Conservation (phyloP, 2,888 invertebrate species). For the Anoncus sp. region DNA sequence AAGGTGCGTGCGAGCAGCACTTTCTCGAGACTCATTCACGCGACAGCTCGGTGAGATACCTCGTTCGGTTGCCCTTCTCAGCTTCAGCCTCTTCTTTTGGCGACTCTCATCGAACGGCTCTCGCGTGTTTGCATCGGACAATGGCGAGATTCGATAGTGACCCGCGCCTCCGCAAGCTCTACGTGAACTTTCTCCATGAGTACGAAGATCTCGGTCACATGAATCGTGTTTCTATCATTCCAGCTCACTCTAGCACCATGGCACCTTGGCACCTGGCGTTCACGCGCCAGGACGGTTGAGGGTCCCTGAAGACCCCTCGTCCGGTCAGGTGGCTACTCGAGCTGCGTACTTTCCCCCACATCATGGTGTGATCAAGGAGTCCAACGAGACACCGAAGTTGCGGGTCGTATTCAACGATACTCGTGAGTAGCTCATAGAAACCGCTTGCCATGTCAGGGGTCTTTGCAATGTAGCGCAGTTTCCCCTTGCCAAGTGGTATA, state of each 20-base stretch:
- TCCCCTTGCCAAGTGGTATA: no score
- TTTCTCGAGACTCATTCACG: slow-evolving; percentile 22
- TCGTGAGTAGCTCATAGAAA: no score
- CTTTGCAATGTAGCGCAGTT: not conserved
- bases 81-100: not conserved
- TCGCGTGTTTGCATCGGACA: not conserved
- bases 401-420: not conserved
- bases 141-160: not conserved
- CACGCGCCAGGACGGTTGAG: slow-evolving; percentile 2
- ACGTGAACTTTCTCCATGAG: not conserved
- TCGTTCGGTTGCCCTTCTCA: not conserved
- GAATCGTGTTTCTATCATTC: not conserved
- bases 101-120: not conserved
- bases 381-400: not conserved
- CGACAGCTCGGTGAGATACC: slow-evolving; percentile 3
- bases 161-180: not conserved
- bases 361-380: not conserved
- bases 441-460: no score
- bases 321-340: not conserved
- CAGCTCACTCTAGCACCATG: no score
- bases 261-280: slow-evolving; percentile 5
- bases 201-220: not conserved
- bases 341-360: not conserved
- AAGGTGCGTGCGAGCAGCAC: slow-evolving; percentile 34
- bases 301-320: not conserved